phyloP scores from a whole-genome alignment of 2,797 vertebrate species.

The Urosaurus nigricauda region DNA sequence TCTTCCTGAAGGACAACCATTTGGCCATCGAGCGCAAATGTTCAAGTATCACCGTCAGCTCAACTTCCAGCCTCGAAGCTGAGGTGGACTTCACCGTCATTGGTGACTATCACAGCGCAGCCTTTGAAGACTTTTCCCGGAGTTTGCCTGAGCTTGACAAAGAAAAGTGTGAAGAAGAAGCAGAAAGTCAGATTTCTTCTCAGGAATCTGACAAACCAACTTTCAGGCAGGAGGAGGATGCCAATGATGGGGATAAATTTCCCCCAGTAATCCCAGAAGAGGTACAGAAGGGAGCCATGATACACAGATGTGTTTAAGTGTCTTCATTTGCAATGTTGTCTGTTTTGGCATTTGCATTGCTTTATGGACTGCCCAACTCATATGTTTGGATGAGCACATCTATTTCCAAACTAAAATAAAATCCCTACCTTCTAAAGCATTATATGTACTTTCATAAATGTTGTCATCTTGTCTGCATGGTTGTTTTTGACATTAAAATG shows the following conservation, averaged over 20 bases:
- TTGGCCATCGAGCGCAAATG: slow-evolving; percentile 96
- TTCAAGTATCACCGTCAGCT: slow-evolving; percentile 97
- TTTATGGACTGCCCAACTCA: slow-evolving; percentile 29
- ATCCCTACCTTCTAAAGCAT: rapidly evolving
- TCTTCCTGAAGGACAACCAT: slow-evolving; percentile 92
- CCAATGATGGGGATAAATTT: slow-evolving; percentile 71
- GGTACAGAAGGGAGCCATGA: slow-evolving; percentile 76
- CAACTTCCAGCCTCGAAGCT: slow-evolving; percentile 95
- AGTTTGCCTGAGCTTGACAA: slow-evolving; percentile 89
- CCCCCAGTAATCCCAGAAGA: slow-evolving; percentile 79
- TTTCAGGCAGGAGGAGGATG: slow-evolving; percentile 72
- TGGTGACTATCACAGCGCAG: slow-evolving; percentile 90
- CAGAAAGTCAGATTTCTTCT: slow-evolving; percentile 84
- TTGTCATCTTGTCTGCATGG: slow-evolving; percentile 72
- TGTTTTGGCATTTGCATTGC: slow-evolving; percentile 38
- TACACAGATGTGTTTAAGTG: slow-evolving; percentile 7
- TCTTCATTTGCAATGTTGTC: slow-evolving; percentile 9
- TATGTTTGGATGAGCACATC: slow-evolving; percentile 60
- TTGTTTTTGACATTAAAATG: slow-evolving; percentile 56
- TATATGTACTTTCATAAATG: slow-evolving; percentile 20
- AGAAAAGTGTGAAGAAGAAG: slow-evolving; percentile 88
- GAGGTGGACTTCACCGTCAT: slow-evolving; percentile 98
- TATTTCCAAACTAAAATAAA: slow-evolving; percentile 31
- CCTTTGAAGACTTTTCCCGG: slow-evolving; percentile 89
- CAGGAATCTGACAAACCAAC: slow-evolving; percentile 75